Base-by-base conservation (phyloP, 1,140 invertebrate species). In the Drosophila quadrilineata region DNA sequence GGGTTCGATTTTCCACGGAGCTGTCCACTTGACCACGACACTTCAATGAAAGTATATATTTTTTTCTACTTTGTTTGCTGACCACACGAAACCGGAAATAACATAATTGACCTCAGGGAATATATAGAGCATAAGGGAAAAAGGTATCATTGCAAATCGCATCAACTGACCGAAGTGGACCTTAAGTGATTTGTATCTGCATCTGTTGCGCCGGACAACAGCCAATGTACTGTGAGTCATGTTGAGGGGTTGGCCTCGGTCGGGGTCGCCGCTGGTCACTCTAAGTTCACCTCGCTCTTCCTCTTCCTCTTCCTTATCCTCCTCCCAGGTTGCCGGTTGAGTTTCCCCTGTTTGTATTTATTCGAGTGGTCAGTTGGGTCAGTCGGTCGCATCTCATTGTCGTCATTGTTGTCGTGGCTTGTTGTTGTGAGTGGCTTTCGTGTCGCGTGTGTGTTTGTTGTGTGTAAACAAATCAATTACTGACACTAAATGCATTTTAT, bases 391-490 rank as follows among this genome's bases (percentile, higher is more conserved):
- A 48, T 28, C 24, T 56, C 21, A 9, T 28, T 36, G 21, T 67
- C 28, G 6, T 56, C 40, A 10, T 22, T 10, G 38, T 62, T 52
- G 48, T 35, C 46, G 33, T 19, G 21, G 21, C 8, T 21, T 43
- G 45, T 41, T 73, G 38, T 48, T 29, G 56, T 58, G 71, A 64
- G 40, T 68, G 58, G 45, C 29, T 31, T 17, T 46, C 46, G 46
- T 71, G 24, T 28, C 21, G 38, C 49, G 67, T 62, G 21, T 49
- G 38, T 36, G 46, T 53, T 31, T 68, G 73, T 80, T 80, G 75
- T 64, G 53, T 64, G 65, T 60, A 85, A 84, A 84, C 77, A 85
- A 85, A 77, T 84, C 77, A 77, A 84, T 77, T 85, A 85, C 66
- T 56, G 60, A 38, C 79, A 65, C 73, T 70, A 84, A 82, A 84